These are phyloP conservation scores for Aspidapion aeneum DNA, from an alignment of 2,888 invertebrate genomes.

Conservation along the genomic window DNA sequence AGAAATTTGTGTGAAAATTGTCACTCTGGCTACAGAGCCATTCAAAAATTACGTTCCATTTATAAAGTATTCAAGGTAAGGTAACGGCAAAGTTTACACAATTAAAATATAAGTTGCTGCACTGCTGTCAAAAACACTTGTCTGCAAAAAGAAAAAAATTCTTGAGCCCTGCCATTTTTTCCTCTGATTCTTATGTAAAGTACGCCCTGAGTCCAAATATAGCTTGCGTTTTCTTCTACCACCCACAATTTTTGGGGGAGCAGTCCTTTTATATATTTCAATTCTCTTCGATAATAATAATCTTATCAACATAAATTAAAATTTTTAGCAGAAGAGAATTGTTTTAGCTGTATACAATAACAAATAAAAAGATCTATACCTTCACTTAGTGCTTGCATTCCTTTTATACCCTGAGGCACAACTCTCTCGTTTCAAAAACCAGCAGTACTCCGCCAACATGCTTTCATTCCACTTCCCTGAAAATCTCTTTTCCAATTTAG, in stretches of 20 bases:
- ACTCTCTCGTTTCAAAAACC: neutral
- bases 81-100: too few relatives aligned
- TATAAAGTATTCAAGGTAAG: too few relatives aligned
- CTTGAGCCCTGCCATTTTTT: neutral
- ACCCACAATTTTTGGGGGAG: neutral
- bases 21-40: too few relatives aligned
- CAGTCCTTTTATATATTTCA: neutral
- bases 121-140: too few relatives aligned
- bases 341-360: neutral
- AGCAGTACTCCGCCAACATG: too few relatives aligned
- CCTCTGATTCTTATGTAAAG: neutral
- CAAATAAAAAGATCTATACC: neutral
- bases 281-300: neutral
- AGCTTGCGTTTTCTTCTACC: neutral
- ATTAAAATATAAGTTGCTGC: too few relatives aligned
- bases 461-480: too few relatives aligned
- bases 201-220: neutral
- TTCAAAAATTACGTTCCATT: too few relatives aligned
- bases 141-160: too few relatives aligned
- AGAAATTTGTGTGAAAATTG: too few relatives aligned
- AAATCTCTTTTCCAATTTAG: too few relatives aligned
- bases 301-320: neutral
- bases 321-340: neutral
- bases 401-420: neutral
- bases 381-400: neutral